Percentiles rank a stretch among this genome's conserved stretches.
phyloP scores from a whole-genome alignment of 2,888 invertebrate species.

The Panopea generosa region DNA sequence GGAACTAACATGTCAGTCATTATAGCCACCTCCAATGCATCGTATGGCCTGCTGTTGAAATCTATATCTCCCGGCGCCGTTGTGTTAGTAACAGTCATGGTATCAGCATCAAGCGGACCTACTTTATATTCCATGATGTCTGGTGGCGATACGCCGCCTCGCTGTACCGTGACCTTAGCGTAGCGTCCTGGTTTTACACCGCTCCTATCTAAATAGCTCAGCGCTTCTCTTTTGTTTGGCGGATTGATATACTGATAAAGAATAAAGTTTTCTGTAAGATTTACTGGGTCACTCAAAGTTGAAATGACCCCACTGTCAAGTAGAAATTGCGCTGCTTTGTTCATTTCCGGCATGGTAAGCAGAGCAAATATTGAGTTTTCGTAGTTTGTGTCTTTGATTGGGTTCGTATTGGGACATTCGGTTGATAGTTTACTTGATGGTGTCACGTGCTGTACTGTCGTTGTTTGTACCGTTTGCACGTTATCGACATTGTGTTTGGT shows the following conservation, averaged over 20 bases:
- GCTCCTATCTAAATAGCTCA: constrained; percentile 56
- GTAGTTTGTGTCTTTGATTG: constrained; percentile 38
- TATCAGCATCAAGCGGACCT: constrained; percentile 57
- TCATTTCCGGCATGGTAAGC: constrained; percentile 60
- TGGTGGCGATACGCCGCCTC: constrained; percentile 50
- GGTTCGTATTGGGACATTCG: constrained; percentile 35
- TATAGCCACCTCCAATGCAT: constrained; percentile 51
- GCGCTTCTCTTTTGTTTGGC: constrained; percentile 59
- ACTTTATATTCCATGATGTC: constrained; percentile 71
- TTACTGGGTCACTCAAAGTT: constrained; percentile 31
- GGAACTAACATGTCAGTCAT: constrained; percentile 48
- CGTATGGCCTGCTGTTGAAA: constrained; percentile 68
- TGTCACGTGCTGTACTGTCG: not conserved
- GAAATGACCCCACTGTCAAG: constrained; percentile 40
- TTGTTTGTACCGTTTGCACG: constrained; percentile 12
- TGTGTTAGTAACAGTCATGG: constrained; percentile 31
- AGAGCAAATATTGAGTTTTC: constrained; percentile 61
- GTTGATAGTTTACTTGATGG: not conserved
- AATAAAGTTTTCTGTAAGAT: constrained; percentile 60
- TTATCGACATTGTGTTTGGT: not conserved
- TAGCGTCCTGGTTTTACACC: constrained; percentile 64
- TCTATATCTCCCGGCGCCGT: constrained; percentile 56
- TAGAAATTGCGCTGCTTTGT: constrained; percentile 43
- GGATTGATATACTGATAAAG: constrained; percentile 60
- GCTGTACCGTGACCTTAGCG: constrained; percentile 62